Conservation (phyloP, 2,113 vertebrate species). For the Heterocephalus glaber region DNA sequence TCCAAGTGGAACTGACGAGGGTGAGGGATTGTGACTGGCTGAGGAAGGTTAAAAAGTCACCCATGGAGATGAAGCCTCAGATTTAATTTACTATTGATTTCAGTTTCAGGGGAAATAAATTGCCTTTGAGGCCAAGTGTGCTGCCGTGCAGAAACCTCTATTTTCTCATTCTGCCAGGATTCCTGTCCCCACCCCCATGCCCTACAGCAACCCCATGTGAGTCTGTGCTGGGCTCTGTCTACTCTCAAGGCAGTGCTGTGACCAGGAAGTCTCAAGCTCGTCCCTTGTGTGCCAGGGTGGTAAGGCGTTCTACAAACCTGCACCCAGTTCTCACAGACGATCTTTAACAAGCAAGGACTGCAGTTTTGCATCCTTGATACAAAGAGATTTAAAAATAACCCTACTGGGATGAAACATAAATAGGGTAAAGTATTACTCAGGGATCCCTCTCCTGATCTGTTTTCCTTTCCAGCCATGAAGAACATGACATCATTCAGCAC, state of each 20-base stretch:
- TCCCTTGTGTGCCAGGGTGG: background rate
- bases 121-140: constrained; percentile 63
- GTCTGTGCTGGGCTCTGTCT: background rate
- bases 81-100: constrained; percentile 83
- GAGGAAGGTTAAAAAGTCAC: constrained; percentile 50
- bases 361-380: background rate
- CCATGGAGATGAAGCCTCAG: constrained; percentile 47
- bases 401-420: background rate
- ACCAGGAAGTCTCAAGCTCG: background rate
- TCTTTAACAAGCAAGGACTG: background rate
- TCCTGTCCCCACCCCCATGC: background rate
- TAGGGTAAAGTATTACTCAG: background rate
- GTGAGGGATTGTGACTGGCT: background rate
- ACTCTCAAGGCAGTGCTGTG: background rate
- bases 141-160: background rate
- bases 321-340: background rate
- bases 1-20: background rate
- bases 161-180: background rate
- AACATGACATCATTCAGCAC: constrained; percentile 65
- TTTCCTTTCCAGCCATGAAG: constrained; percentile 37
- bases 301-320: background rate
- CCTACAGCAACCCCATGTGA: rapidly evolving
- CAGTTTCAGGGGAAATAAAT: constrained; percentile 75
- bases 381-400: constrained; percentile 8
- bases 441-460: background rate